A percentile compares a stretch with the other conserved stretches of the same genome.
These are phyloP conservation scores for Poeciliopsis retropinna DNA, from an alignment of 2,113 vertebrate species.

Conservation along the genomic window DNA sequence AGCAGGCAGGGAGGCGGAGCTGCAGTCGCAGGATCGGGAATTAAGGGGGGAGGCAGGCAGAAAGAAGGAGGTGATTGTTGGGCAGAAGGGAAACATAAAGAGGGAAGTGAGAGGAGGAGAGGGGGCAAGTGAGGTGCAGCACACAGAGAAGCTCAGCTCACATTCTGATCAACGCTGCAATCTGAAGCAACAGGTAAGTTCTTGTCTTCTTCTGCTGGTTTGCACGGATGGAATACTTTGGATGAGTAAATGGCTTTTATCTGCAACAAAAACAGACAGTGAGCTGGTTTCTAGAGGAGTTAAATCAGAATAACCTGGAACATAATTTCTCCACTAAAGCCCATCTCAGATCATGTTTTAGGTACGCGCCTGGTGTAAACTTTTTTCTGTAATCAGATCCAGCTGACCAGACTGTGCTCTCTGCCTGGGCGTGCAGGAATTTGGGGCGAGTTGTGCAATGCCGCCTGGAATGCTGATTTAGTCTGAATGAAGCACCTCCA, in stretches of 20 bases:
- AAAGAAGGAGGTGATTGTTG: constrained; percentile 65
- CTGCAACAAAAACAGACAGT: constrained; percentile 7
- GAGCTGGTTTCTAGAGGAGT: constrained; percentile 1
- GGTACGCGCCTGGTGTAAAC: constrained; percentile 12
- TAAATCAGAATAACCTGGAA: constrained; percentile 18
- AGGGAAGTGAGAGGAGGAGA: constrained; percentile 29
- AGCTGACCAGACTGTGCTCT: constrained; percentile 24
- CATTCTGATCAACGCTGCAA: not conserved
- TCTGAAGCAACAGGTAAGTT: constrained; percentile 50
- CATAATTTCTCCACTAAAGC: not conserved
- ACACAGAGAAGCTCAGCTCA: not conserved
- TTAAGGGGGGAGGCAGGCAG: constrained; percentile 46
- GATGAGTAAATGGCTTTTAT: not conserved
- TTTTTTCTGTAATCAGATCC: constrained; percentile 56
- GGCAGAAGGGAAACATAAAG: constrained; percentile 42
- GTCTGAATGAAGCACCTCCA: constrained; percentile 11
- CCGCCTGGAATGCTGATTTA: constrained; percentile 58
- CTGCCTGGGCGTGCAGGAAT: constrained; percentile 50
- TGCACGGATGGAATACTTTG: not conserved
- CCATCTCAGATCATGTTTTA: constrained; percentile 9
- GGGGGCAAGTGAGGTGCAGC: constrained; percentile 40
- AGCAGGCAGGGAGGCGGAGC: constrained; percentile 56
- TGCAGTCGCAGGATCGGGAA: constrained; percentile 22
- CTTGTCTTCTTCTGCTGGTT: constrained; percentile 5
- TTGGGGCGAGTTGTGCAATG: constrained; percentile 64